Evolutionary conservation across 2,888 invertebrate species (phyloP).

Genomic region (Monochamus alternatus): DNA sequence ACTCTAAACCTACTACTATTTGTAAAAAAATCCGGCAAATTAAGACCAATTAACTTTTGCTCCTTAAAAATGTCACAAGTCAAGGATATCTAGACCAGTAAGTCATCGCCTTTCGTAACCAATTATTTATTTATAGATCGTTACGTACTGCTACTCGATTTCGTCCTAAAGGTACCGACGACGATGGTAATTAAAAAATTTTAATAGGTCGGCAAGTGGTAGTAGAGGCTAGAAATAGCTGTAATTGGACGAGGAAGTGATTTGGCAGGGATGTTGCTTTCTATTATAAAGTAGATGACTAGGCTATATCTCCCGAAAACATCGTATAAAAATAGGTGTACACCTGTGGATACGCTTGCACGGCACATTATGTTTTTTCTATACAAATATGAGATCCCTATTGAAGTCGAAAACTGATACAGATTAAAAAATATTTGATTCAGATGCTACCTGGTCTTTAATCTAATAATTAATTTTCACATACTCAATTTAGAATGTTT

Average conservation of each 20-base stretch:
- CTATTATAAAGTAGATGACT: constrained; percentile 28
- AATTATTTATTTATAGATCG: constrained; percentile 28
- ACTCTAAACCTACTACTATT: too few species aligned
- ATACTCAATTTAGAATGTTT: too few species aligned
- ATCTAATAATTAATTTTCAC: too few species aligned
- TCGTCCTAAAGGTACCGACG: not conserved
- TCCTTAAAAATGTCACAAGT: constrained; percentile 29
- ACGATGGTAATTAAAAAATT: constrained; percentile 7
- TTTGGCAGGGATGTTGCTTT: constrained; percentile 21
- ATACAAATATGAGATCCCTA: too few species aligned
- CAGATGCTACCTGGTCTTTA: too few species aligned
- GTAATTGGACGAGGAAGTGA: constrained; percentile 1
- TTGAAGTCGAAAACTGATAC: too few species aligned
- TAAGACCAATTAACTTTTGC: constrained; percentile 15
- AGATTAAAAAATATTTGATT: too few species aligned
- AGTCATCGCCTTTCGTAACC: constrained; percentile 3
- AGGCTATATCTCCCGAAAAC: constrained; percentile 18
- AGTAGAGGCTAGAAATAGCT: not conserved
- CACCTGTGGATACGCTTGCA: constrained; percentile 1
- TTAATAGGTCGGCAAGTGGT: not conserved
- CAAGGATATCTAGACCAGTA: constrained; percentile 26
- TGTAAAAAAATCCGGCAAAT: constrained; percentile 4
- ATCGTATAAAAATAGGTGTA: constrained; percentile 14
- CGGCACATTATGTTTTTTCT: not conserved
- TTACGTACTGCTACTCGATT: constrained; percentile 15